Percentiles rank a stretch among this genome's conserved stretches.
Evolutionary conservation across 1,140 invertebrate species (phyloP).

Genomic region (Plutomurus gul): DNA sequence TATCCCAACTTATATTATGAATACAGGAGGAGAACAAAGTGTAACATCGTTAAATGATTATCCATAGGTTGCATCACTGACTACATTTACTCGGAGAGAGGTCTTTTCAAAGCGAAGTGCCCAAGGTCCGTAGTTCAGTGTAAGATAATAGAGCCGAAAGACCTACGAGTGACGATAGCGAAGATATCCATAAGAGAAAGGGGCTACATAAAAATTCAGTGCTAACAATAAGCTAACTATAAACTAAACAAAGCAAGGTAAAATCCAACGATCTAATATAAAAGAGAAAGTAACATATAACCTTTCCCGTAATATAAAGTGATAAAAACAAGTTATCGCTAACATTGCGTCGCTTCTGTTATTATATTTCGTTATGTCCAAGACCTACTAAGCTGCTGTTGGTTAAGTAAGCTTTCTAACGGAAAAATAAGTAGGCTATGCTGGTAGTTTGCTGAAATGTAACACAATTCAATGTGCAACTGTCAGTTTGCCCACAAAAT

Average conservation of each 20-base stretch:
- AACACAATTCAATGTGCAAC: not conserved
- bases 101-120: not conserved
- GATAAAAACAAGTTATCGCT: conserved; percentile 8
- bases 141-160: not conserved
- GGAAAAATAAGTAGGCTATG: not conserved
- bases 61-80: not conserved
- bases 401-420: not conserved
- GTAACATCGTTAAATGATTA: not conserved
- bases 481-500: not conserved
- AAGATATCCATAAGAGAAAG: not conserved
- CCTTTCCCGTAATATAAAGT: not conserved
- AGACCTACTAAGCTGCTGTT: not conserved
- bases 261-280: not conserved
- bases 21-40: conserved; percentile 16
- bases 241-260: not conserved
- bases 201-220: conserved; percentile 9
- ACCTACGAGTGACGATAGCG: not conserved
- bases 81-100: not conserved
- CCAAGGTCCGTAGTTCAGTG: too few species aligned
- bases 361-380: not conserved
- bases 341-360: not conserved
- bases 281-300: not conserved
- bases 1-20: too few species aligned
- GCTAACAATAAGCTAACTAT: not conserved
- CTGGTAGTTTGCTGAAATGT: not conserved